Evolutionary conservation across 2,113 vertebrate genomes (phyloP).

Genomic region (Brachypteracias leptosomus): DNA sequence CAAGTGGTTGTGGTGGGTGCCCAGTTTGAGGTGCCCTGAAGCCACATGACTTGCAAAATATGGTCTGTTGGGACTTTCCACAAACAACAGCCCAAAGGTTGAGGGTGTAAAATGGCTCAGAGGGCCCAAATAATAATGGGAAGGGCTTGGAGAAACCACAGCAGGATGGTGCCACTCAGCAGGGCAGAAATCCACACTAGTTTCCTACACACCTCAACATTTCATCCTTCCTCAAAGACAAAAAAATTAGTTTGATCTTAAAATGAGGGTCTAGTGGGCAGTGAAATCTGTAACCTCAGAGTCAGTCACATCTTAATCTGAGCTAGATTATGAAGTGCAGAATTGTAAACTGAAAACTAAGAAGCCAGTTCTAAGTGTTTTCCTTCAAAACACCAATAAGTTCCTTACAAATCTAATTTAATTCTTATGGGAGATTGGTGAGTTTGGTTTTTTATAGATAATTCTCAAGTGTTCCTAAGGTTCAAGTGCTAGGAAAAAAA

Average conservation of each 20-base stretch:
- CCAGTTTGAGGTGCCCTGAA: neutral
- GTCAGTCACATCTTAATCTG: neutral
- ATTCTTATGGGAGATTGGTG: neutral
- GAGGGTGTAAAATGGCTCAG: neutral
- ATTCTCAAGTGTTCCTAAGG: neutral
- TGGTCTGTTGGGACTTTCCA: neutral
- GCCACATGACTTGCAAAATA: neutral
- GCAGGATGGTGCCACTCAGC: accelerated
- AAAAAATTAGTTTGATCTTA: neutral
- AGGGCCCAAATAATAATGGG: neutral
- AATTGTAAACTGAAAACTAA: neutral
- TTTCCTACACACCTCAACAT: neutral
- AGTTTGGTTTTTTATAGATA: neutral
- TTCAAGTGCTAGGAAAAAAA: neutral
- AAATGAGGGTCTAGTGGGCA: neutral
- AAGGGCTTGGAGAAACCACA: neutral
- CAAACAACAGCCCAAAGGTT: neutral
- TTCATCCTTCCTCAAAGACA: neutral
- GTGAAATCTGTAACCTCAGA: neutral
- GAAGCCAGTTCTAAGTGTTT: neutral
- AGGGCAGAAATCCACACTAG: neutral
- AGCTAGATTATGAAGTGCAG: neutral
- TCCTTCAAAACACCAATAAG: neutral
- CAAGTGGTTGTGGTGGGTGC: neutral
- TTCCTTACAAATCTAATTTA: neutral